These are phyloP conservation scores for Choreutis nemorana DNA, from an alignment of 2,888 invertebrate species.

Conservation along the genomic window DNA sequence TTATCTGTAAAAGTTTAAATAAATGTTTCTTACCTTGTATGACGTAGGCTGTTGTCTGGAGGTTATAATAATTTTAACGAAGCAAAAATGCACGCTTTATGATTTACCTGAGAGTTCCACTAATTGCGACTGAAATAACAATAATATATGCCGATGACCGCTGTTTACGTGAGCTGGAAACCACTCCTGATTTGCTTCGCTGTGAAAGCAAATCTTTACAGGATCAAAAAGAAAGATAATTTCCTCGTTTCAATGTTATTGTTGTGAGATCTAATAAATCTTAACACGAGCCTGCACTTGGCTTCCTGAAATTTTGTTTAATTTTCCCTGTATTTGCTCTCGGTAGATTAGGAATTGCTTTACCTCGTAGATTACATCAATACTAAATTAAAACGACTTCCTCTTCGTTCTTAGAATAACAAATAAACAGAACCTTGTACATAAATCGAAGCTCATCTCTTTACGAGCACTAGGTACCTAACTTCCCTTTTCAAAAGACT, in stretches of 20 bases:
- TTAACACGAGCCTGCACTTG: no score
- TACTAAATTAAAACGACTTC: no score
- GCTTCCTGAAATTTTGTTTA: no score
- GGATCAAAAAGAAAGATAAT: slow-evolving; percentile 54
- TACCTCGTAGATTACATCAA: no score
- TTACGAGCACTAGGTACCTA: no score
- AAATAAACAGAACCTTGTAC: no score
- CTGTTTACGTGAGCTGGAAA: slow-evolving; percentile 28
- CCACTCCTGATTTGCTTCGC: slow-evolving; percentile 21
- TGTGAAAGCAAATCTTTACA: slow-evolving; percentile 27
- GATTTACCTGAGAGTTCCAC: slow-evolving; percentile 19
- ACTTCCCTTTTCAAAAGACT: no score
- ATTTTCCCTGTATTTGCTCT: no score
- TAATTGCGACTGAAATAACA: slow-evolving; percentile 27
- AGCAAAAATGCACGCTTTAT: slow-evolving; percentile 14
- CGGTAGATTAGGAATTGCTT: no score
- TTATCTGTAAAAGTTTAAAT: slow-evolving; percentile 1
- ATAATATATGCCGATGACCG: slow-evolving; percentile 30
- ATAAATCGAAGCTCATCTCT: no score
- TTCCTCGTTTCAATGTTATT: slow-evolving; percentile 37
- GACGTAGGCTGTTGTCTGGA: slow-evolving; percentile 1
- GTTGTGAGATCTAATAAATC: slow-evolving; percentile 47
- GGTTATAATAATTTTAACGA: slow-evolving; percentile 10
- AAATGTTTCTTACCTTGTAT: no score
- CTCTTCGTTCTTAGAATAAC: no score